Conservation (phyloP, 2,888 invertebrate species). For the Incurvaria masculella region DNA sequence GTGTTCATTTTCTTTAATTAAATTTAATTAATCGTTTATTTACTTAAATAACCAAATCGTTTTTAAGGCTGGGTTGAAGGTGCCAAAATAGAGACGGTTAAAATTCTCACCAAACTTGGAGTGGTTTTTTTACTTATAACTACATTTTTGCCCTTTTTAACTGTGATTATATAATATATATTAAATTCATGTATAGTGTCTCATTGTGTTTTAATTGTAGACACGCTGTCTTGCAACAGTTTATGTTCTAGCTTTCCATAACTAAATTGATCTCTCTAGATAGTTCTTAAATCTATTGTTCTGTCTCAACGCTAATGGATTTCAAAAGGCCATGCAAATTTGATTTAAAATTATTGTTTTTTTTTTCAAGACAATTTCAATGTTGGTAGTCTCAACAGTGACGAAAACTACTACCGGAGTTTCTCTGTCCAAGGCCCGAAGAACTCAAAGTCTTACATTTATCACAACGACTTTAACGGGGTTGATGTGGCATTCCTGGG, state of each 20-base stretch:
- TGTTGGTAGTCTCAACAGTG: slow-evolving; percentile 63
- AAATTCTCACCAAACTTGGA: too few species aligned
- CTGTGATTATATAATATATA: too few species aligned
- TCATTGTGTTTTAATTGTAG: neutral
- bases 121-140: too few species aligned
- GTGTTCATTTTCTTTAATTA: too few species aligned
- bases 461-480: slow-evolving; percentile 51
- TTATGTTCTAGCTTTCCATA: neutral
- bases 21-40: too few species aligned
- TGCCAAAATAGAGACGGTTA: too few species aligned
- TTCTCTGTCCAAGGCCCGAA: slow-evolving; percentile 75
- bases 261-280: neutral
- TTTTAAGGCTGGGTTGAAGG: too few species aligned
- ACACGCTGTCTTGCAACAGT: neutral
- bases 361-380: slow-evolving; percentile 83
- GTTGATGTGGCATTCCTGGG: slow-evolving; percentile 78
- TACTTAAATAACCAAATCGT: too few species aligned
- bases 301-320: neutral
- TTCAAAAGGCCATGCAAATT: neutral
- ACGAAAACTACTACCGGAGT: slow-evolving; percentile 71
- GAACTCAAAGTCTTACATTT: slow-evolving; percentile 71
- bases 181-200: too few species aligned
- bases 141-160: neutral
- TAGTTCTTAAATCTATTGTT: neutral
- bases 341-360: slow-evolving; percentile 3